These are phyloP conservation scores for Axis porcinus DNA, from an alignment of 2,113 vertebrate species.

Conservation along the genomic window DNA sequence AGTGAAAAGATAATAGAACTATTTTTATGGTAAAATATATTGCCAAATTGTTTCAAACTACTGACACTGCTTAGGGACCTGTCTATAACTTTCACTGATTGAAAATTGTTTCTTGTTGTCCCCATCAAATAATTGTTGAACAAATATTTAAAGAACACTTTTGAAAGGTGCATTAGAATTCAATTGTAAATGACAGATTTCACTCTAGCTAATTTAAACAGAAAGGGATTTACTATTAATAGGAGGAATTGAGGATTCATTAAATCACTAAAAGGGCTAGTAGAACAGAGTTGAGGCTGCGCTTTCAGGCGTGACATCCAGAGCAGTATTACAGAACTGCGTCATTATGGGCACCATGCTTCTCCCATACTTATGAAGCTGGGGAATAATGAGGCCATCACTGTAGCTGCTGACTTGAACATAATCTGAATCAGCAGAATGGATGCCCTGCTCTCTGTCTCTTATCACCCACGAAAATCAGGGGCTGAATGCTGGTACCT, in stretches of 20 bases:
- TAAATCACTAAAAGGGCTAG: background rate
- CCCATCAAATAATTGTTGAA: background rate
- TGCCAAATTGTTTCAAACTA: slow-evolving; percentile 28
- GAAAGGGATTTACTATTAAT: slow-evolving; percentile 22
- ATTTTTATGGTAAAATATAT: background rate
- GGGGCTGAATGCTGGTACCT: background rate
- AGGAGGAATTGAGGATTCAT: background rate
- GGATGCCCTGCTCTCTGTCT: background rate
- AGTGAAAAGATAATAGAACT: background rate
- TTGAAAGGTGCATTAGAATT: background rate
- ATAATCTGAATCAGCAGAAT: background rate
- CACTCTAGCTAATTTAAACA: slow-evolving; percentile 15
- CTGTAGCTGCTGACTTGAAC: background rate
- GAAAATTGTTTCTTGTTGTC: background rate
- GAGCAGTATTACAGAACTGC: background rate
- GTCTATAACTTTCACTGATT: background rate
- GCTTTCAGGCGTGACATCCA: background rate
- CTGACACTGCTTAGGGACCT: background rate
- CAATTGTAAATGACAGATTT: slow-evolving; percentile 26
- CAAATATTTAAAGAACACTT: background rate
- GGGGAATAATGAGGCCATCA: background rate
- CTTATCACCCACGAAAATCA: background rate
- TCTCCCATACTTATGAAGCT: background rate
- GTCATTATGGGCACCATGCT: background rate
- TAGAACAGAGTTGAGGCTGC: background rate